Evolutionary conservation across 2,888 invertebrate genomes (phyloP).

Genomic region (Andrena haemorrhoa): DNA sequence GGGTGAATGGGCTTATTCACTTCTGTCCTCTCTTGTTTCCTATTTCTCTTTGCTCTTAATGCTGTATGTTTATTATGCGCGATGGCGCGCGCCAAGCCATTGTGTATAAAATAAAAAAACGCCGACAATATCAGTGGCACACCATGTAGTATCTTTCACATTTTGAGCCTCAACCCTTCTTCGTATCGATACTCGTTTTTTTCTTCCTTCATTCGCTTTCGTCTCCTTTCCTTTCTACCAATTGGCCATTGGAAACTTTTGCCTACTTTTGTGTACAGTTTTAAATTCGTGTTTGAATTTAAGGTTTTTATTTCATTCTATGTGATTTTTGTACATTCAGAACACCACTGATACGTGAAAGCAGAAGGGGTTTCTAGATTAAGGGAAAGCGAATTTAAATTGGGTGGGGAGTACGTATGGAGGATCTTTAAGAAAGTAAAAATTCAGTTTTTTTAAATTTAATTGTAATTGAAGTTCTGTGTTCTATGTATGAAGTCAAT

Average conservation of each 20-base stretch:
- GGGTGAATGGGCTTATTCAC: constrained; percentile 70
- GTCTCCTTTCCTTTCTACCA: no score
- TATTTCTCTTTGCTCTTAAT: constrained; percentile 42
- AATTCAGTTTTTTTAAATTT: no score
- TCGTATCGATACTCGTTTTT: constrained; percentile 25
- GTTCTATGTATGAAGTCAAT: no score
- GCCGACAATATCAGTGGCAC: constrained; percentile 67
- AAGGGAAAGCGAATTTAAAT: no score
- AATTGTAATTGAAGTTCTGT: no score
- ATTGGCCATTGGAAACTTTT: background rate
- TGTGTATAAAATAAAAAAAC: constrained; percentile 56
- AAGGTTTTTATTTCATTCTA: background rate
- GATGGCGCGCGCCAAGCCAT: constrained; percentile 73
- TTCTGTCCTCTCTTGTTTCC: constrained; percentile 56
- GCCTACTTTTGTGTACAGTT: background rate
- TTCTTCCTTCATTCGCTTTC: background rate
- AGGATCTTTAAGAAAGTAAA: no score
- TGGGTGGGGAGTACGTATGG: no score
- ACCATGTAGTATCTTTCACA: constrained; percentile 58
- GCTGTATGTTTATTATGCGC: constrained; percentile 67
- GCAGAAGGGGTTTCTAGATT: no score
- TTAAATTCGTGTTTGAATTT: background rate
- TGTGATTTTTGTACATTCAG: no score
- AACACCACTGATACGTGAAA: no score
- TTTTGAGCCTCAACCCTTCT: constrained; percentile 39